These are phyloP conservation scores for Plutomurus gul DNA, from an alignment of 1,140 invertebrate genomes.

Conservation along the genomic window DNA sequence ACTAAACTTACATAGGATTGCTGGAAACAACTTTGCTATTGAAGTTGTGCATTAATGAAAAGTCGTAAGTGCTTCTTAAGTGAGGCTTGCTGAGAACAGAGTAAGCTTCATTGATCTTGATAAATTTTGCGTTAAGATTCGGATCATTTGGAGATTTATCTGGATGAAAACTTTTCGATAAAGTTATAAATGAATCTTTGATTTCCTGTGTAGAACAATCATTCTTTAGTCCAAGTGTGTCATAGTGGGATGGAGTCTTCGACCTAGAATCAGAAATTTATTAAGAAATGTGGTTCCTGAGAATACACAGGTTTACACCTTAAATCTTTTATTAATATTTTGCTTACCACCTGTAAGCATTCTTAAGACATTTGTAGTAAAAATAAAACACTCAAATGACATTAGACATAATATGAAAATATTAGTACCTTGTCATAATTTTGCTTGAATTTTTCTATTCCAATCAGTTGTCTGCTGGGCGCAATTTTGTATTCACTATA, in stretches of 20 bases:
- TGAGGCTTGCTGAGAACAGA: conserved; percentile 64
- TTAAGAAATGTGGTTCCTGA: background rate
- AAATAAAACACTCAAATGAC: no score
- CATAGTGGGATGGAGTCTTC: conserved; percentile 32
- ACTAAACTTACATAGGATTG: background rate
- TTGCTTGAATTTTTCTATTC: no score
- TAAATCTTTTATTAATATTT: no score
- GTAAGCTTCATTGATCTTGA: conserved; percentile 69
- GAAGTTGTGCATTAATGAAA: conserved; percentile 12
- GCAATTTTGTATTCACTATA: no score
- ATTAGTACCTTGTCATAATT: no score
- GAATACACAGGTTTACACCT: no score
- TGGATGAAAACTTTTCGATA: conserved; percentile 60
- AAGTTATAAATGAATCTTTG: conserved; percentile 32
- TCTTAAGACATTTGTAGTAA: no score
- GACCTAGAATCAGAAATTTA: background rate
- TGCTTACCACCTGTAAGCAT: no score
- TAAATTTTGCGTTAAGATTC: conserved; percentile 62
- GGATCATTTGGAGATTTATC: conserved; percentile 64
- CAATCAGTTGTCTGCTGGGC: no score
- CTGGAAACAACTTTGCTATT: background rate
- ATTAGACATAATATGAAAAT: no score
- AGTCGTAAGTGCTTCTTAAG: conserved; percentile 64
- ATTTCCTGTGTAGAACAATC: conserved; percentile 33
- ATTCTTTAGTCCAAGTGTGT: conserved; percentile 34